Conservation (phyloP, 2,888 invertebrate genomes). For the Xylota segnis region DNA sequence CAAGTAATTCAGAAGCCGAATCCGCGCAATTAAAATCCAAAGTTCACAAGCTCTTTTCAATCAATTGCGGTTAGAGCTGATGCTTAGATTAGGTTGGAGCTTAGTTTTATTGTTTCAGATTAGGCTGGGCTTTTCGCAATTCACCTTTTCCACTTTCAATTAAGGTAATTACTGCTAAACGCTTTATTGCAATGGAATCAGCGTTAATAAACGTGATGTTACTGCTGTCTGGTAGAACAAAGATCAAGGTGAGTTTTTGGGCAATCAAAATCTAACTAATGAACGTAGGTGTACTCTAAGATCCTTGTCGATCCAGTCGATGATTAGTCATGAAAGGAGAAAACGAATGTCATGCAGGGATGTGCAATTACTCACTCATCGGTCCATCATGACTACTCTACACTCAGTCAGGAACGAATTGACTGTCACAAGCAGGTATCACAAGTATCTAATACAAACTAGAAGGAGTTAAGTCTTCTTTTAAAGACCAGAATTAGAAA, state of each 20-base stretch:
- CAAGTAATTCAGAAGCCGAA: conserved; percentile 56
- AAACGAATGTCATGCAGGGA: too few relatives aligned
- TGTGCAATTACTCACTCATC: too few relatives aligned
- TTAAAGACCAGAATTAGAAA: too few relatives aligned
- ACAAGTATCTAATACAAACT: too few relatives aligned
- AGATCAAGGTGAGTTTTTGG: neutral
- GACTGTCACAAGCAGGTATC: too few relatives aligned
- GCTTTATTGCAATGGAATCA: conserved; percentile 7
- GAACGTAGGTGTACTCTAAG: too few relatives aligned
- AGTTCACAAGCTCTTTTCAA: conserved; percentile 34
- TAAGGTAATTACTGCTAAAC: neutral
- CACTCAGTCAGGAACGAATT: too few relatives aligned
- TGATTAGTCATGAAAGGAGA: too few relatives aligned
- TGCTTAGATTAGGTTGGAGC: neutral
- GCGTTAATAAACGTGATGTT: neutral
- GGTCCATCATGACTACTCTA: too few relatives aligned
- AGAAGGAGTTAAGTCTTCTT: too few relatives aligned
- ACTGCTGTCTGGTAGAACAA: neutral
- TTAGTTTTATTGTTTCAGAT: neutral
- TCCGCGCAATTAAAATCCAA: conserved; percentile 20
- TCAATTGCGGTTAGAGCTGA: conserved; percentile 12
- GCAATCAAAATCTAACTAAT: too few relatives aligned
- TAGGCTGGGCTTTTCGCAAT: conserved; percentile 1
- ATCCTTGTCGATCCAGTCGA: too few relatives aligned
- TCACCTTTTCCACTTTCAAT: conserved; percentile 13